A percentile compares a stretch with the other conserved stretches of the same genome.
Conservation (phyloP, 2,888 invertebrate species). For the Pharmacophagus antenor region DNA sequence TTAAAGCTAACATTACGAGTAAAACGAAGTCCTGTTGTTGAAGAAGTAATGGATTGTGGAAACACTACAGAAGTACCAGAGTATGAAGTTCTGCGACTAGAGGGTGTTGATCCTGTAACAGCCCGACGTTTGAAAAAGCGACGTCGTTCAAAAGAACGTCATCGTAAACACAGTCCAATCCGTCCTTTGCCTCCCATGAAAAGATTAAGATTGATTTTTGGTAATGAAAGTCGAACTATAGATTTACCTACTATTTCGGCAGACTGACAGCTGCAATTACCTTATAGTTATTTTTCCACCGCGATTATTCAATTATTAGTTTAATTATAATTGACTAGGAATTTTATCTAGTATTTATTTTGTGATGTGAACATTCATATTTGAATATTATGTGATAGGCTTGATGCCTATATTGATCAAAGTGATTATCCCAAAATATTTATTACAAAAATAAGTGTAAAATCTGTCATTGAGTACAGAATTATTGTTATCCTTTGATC, state of each 20-base stretch:
- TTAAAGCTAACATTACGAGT: slow-evolving; percentile 91
- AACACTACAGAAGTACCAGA: slow-evolving; percentile 89
- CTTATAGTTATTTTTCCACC: slow-evolving; percentile 75
- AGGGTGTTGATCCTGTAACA: slow-evolving; percentile 84
- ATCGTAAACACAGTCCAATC: slow-evolving; percentile 76
- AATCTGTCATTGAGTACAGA: slow-evolving; percentile 44
- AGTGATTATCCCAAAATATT: slow-evolving; percentile 66
- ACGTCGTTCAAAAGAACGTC: slow-evolving; percentile 72
- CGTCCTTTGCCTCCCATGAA: slow-evolving; percentile 88
- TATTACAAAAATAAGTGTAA: slow-evolving; percentile 52
- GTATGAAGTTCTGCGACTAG: slow-evolving; percentile 91
- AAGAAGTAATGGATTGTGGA: slow-evolving; percentile 88
- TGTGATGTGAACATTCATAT: slow-evolving; percentile 63
- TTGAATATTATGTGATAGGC: slow-evolving; percentile 66
- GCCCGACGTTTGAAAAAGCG: slow-evolving; percentile 80
- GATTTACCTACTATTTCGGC: slow-evolving; percentile 89
- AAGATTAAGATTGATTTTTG: slow-evolving; percentile 91
- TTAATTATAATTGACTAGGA: slow-evolving; percentile 78
- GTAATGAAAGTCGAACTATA: slow-evolving; percentile 93
- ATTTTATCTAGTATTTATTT: slow-evolving; percentile 76
- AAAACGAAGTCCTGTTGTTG: slow-evolving; percentile 92
- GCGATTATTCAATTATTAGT: slow-evolving; percentile 78
- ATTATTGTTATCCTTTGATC: slow-evolving; percentile 26
- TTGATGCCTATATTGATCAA: slow-evolving; percentile 62
- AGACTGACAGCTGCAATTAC: slow-evolving; percentile 75